A percentile compares a stretch with the other conserved stretches of the same genome.
Conservation (phyloP, 1,140 invertebrate species). For the Trichonephila clavata region DNA sequence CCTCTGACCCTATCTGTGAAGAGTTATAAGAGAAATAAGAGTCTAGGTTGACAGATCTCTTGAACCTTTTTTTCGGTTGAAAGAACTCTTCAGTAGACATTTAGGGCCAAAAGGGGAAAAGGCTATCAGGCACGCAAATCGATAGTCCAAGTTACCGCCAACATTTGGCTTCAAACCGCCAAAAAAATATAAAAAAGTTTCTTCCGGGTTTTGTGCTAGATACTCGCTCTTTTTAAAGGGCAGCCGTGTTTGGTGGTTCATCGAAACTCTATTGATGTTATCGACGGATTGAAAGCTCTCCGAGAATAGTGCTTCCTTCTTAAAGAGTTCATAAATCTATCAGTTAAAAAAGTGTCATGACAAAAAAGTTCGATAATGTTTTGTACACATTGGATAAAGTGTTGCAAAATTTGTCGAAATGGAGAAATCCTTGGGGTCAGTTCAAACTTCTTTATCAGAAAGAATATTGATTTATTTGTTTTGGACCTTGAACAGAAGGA, state of each 20-base stretch:
- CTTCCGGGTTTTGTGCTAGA: neutral
- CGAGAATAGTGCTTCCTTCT: neutral
- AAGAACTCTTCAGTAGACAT: neutral
- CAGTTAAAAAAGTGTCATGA: neutral
- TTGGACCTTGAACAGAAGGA: neutral
- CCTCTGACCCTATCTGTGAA: neutral
- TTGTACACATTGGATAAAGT: neutral
- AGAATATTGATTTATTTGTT: neutral
- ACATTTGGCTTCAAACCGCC: neutral
- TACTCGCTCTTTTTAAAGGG: neutral
- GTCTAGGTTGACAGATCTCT: constrained; percentile 18
- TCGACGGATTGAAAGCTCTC: neutral
- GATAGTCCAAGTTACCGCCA: neutral
- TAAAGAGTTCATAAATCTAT: neutral
- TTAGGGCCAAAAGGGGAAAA: neutral
- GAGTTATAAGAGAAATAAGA: neutral
- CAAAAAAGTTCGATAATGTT: neutral
- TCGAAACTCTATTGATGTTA: neutral
- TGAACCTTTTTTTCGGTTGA: neutral
- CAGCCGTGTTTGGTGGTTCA: neutral
- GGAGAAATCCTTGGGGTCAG: neutral
- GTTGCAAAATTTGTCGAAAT: neutral
- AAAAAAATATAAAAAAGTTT: neutral
- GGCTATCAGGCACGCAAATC: neutral
- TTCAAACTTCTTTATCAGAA: no score